These are phyloP conservation scores for Cepaea nemoralis DNA, from an alignment of 1,140 invertebrate genomes.

Conservation along the genomic window DNA sequence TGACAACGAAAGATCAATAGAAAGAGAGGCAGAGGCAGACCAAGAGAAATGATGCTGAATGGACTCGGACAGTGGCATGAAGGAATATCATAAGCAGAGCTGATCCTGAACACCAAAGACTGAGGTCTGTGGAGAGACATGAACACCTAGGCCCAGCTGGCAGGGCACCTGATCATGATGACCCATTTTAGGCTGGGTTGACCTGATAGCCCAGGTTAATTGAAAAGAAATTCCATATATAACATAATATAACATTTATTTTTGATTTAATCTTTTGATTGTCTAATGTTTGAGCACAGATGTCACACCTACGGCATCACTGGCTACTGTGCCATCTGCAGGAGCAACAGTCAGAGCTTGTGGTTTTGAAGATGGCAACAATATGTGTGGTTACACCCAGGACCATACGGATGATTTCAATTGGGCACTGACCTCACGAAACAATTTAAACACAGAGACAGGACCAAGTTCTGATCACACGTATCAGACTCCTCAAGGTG, in stretches of 20 bases:
- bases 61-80: too few species aligned
- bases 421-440: slow-evolving; percentile 27
- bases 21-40: too few species aligned
- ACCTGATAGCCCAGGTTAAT: too few species aligned
- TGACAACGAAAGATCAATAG: too few species aligned
- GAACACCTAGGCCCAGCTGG: too few species aligned
- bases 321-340: background rate
- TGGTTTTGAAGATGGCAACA: slow-evolving; percentile 51
- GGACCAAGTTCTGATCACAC: slow-evolving; percentile 50
- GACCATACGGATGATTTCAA: slow-evolving; percentile 43
- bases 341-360: slow-evolving; percentile 36
- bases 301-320: slow-evolving; percentile 4
- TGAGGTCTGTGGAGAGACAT: too few species aligned
- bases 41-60: too few species aligned
- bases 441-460: slow-evolving; percentile 12
- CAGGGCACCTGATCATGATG: too few species aligned
- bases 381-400: slow-evolving; percentile 55
- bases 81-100: too few species aligned
- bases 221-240: background rate
- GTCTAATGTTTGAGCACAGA: background rate
- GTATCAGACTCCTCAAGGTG: slow-evolving; percentile 33
- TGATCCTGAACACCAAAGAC: too few species aligned
- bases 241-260: background rate
- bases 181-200: too few species aligned
- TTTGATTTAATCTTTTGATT: background rate